Base-by-base conservation (phyloP, 37 sponge, comb jelly and placozoan species). In the Corticium candelabrum region DNA sequence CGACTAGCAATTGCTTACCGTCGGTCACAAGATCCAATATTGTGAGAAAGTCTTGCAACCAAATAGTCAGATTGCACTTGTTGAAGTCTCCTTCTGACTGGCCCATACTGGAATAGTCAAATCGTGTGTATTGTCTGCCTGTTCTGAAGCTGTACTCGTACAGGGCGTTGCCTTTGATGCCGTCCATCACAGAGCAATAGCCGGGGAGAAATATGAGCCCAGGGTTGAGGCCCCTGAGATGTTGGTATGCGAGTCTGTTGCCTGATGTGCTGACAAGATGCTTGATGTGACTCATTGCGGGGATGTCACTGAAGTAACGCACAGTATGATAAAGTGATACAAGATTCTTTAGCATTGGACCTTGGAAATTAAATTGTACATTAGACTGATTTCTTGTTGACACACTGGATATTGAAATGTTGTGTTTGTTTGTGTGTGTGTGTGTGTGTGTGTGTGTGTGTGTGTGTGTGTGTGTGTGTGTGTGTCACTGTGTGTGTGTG, bases 181-280 rank as follows among this genome's bases (percentile, higher is more conserved):
- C 85, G 15, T 74, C 79, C 83, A 80, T 84, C 40, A 68, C 62
- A 0, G 80, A 82, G 33, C 37, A 35, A 1, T 85, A 70, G 3
- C 88, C 84, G 41, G 84, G 91, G 39, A 91, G 78, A 77, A 74
- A 87, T 35, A 91, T 77, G 5, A 87, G 81, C 29, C 91, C 91
- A 37, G 91, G 91, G 21, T 78, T 69, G 32, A 74, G 33, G 21
- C 88, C 91, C 33, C 80, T 69, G 57, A 75, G 34, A 37, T 82
- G 67, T 31, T 73, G 34, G 68, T 87, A 91, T 1, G 86, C 85
- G 7, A 88, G 41, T 41, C 36, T 81, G 27, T 82, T 69, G 0
- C 89, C 89, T 21, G 62, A 50, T 21, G 62, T 21, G 21, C 62
- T 50, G 21, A 21, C 62, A 50, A 50, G 62, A 50, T 21, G 62